Evolutionary conservation across 37 sponge, comb jelly and placozoan species (phyloP).

Genomic region (Ianthella basta): DNA sequence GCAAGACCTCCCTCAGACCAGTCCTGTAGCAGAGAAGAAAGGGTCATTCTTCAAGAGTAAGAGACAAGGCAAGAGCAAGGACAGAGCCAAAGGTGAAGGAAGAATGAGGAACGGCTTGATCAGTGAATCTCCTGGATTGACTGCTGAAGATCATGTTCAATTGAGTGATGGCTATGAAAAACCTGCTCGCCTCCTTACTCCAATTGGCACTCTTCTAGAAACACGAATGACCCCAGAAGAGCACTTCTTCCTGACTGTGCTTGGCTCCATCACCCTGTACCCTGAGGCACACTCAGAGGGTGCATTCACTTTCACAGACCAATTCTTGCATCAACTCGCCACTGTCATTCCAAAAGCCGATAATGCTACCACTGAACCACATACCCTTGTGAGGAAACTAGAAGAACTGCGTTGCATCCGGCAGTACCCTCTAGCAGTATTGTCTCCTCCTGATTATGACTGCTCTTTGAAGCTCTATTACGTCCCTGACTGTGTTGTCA

Average conservation of each 20-base stretch:
- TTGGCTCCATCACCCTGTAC: constrained; percentile 4
- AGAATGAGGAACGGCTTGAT: neutral
- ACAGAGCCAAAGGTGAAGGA: no score
- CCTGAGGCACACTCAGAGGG: neutral
- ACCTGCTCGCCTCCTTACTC: neutral
- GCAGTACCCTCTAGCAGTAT: constrained; percentile 10
- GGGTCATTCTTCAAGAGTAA: no score
- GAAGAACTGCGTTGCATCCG: neutral
- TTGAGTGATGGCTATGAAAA: constrained; percentile 17
- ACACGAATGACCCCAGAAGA: neutral
- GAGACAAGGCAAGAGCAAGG: no score
- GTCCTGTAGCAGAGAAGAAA: no score
- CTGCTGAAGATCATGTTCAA: neutral
- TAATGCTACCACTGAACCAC: no score
- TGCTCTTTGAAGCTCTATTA: neutral
- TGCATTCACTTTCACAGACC: neutral
- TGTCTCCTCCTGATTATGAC: constrained; percentile 7
- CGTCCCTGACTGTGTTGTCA: neutral
- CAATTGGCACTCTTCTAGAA: neutral
- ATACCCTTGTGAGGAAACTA: neutral
- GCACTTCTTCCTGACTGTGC: neutral
- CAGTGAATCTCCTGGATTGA: neutral
- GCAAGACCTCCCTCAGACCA: no score
- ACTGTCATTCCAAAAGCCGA: neutral
- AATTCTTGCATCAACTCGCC: neutral